Conservation (phyloP, 2,113 vertebrate genomes). For the Cryptomyrus ogoouensis region DNA sequence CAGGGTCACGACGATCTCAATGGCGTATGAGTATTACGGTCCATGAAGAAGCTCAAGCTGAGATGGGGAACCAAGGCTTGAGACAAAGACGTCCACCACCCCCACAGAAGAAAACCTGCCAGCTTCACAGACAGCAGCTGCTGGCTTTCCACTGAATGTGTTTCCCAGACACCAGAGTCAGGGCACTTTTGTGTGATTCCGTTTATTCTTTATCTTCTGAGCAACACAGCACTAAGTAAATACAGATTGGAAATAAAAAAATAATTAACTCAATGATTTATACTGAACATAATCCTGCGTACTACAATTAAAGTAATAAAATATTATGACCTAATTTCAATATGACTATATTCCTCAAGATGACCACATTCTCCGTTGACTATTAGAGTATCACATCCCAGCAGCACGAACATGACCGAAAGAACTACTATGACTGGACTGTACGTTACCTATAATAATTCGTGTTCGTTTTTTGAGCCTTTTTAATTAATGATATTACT, state of each 20-base stretch:
- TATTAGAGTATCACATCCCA: neutral
- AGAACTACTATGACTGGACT: neutral
- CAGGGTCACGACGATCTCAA: neutral
- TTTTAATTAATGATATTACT: neutral
- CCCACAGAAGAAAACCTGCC: conserved; percentile 41
- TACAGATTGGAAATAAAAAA: neutral
- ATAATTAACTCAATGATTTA: neutral
- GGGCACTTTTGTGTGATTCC: neutral
- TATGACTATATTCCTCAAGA: neutral
- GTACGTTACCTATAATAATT: neutral
- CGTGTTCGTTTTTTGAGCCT: neutral
- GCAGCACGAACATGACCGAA: neutral
- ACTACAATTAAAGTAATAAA: neutral
- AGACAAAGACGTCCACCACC: conserved; percentile 46
- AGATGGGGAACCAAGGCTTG: conserved; percentile 26
- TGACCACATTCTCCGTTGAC: neutral
- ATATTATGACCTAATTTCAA: conserved; percentile 3
- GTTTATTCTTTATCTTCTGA: neutral
- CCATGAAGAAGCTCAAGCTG: neutral
- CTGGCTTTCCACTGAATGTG: conserved; percentile 31
- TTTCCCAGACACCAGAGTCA: neutral
- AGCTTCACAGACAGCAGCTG: conserved; percentile 49
- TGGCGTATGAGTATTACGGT: neutral
- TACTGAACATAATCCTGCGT: neutral
- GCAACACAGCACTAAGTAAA: neutral